Percentiles rank a stretch among this genome's conserved stretches.
Evolutionary conservation across 2,888 invertebrate species (phyloP).

Genomic region (Epirrhoe alternata): DNA sequence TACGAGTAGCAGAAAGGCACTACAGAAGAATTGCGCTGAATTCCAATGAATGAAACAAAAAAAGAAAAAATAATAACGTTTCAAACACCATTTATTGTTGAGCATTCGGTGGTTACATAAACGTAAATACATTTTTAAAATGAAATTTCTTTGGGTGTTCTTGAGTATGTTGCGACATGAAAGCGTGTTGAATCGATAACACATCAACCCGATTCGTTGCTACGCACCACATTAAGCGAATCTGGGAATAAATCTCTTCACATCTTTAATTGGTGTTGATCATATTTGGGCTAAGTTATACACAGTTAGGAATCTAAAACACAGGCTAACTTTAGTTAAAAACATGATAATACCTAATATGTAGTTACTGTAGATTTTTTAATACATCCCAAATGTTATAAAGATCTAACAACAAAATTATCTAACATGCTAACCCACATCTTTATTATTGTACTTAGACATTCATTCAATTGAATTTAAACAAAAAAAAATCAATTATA

Average conservation of each 20-base stretch:
- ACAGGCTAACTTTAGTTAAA: constrained; percentile 14
- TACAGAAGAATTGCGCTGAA: constrained; percentile 58
- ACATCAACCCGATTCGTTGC: neutral
- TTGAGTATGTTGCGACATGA: constrained; percentile 24
- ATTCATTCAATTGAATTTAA: constrained; percentile 21
- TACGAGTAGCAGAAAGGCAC: constrained; percentile 63
- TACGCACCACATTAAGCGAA: neutral
- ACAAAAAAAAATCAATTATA: constrained; percentile 17
- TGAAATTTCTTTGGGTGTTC: constrained; percentile 42
- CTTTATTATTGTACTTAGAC: constrained; percentile 27
- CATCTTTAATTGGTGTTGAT: constrained; percentile 5
- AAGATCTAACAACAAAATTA: constrained; percentile 1
- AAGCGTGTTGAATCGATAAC: constrained; percentile 7
- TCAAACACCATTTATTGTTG: constrained; percentile 51
- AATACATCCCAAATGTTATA: constrained; percentile 23
- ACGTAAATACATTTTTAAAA: constrained; percentile 29
- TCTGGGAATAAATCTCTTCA: neutral
- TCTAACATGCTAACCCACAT: constrained; percentile 3
- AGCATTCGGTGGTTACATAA: constrained; percentile 56
- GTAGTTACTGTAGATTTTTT: constrained; percentile 2
- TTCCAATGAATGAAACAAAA: constrained; percentile 36
- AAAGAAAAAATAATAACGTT: constrained; percentile 42
- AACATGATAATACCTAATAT: constrained; percentile 20
- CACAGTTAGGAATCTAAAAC: constrained; percentile 12
- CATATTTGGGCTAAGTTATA: constrained; percentile 28